Conservation (phyloP, 1,140 invertebrate genomes). For the Thereuonema tuberculata region DNA sequence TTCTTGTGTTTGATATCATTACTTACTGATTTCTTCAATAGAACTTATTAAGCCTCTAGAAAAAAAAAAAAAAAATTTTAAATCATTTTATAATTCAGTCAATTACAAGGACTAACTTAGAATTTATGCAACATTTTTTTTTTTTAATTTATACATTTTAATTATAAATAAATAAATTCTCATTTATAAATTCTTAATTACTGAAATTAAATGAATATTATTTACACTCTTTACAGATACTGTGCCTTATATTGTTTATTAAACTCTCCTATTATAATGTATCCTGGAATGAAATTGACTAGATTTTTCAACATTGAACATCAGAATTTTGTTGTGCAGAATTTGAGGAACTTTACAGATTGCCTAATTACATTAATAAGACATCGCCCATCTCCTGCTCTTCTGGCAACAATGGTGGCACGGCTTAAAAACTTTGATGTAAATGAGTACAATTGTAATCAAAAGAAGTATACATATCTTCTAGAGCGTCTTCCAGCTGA, state of each 20-base stretch:
- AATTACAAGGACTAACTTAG: too few species aligned
- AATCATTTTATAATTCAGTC: too few species aligned
- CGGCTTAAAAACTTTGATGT: slow-evolving; percentile 22
- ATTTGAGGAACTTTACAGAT: slow-evolving; percentile 28
- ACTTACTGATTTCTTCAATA: too few species aligned
- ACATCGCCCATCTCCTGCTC: slow-evolving; percentile 26
- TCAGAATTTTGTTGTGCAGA: slow-evolving; percentile 18
- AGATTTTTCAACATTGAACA: slow-evolving; percentile 24
- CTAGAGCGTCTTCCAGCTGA: slow-evolving; percentile 21
- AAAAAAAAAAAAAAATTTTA: too few species aligned
- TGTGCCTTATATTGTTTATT: slow-evolving; percentile 23
- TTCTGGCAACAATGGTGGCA: slow-evolving; percentile 24
- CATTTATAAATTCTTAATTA: too few species aligned
- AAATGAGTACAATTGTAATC: slow-evolving; percentile 18
- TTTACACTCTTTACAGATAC: slow-evolving; percentile 20
- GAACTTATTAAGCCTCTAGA: too few species aligned
- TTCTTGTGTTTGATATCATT: too few species aligned
- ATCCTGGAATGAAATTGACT: slow-evolving; percentile 20
- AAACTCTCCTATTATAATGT: slow-evolving; percentile 23
- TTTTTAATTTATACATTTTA: too few species aligned
- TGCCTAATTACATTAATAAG: slow-evolving; percentile 24
- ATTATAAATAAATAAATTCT: too few species aligned
- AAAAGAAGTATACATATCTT: slow-evolving; percentile 29
- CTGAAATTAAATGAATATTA: too few species aligned
- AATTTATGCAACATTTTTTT: too few species aligned